Conservation (phyloP, 2,797 vertebrate genomes). For the Lycodopsis pacificus region DNA sequence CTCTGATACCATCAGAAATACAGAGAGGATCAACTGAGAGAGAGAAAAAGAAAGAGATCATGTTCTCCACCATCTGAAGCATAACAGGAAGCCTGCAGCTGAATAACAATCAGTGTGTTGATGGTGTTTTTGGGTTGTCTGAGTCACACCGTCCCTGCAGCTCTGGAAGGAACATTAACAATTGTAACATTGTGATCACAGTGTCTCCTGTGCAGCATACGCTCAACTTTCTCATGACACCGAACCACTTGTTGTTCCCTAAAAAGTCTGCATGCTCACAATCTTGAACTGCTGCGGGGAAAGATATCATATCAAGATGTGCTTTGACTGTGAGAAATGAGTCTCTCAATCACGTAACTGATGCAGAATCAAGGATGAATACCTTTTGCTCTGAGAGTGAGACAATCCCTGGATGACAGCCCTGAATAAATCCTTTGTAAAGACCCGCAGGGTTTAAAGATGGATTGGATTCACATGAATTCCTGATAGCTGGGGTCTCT, state of each 20-base stretch:
- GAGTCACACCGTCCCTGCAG: conserved; percentile 53
- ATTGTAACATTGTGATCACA: not conserved
- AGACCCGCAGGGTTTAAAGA: conserved; percentile 27
- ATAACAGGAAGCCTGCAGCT: conserved; percentile 56
- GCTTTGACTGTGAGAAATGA: conserved; percentile 21
- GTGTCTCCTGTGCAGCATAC: conserved; percentile 17
- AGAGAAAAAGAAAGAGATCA: not conserved
- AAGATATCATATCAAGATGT: conserved; percentile 39
- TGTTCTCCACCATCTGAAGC: conserved; percentile 2
- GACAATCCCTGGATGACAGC: conserved; percentile 32
- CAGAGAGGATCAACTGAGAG: conserved; percentile 5
- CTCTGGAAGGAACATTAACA: conserved; percentile 4
- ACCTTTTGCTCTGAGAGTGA: conserved; percentile 33
- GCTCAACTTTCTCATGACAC: conserved; percentile 15
- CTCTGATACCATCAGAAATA: conserved; percentile 38
- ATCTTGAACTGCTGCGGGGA: not conserved
- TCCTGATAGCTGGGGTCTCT: conserved; percentile 53
- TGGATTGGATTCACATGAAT: conserved; percentile 49
- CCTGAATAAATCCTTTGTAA: conserved; percentile 23
- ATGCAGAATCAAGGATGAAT: conserved; percentile 17
- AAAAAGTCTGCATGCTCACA: not conserved
- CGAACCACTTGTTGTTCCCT: conserved; percentile 21
- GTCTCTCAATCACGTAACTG: conserved; percentile 26
- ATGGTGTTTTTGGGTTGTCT: conserved; percentile 38
- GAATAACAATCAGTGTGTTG: conserved; percentile 50